A percentile compares a stretch with the other conserved stretches of the same genome.
These are phyloP conservation scores for Eulithis prunata DNA, from an alignment of 2,888 invertebrate genomes.

Conservation along the genomic window DNA sequence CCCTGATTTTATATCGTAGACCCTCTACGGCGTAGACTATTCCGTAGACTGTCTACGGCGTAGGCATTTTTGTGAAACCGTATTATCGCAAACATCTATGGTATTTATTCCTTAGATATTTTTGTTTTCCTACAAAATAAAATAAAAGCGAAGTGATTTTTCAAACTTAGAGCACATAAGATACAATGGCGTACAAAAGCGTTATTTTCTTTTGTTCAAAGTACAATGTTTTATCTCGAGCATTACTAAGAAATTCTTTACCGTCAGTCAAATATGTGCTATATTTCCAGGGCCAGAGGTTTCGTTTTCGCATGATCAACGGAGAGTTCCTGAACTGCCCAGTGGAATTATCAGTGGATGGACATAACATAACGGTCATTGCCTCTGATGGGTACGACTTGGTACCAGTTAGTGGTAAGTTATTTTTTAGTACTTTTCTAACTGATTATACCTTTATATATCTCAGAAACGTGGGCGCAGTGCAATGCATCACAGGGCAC, in stretches of 20 bases:
- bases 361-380: conserved; percentile 87
- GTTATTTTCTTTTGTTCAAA: conserved; percentile 46
- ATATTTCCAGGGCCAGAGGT: conserved; percentile 81
- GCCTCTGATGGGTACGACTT: conserved; percentile 88
- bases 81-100: background rate
- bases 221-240: conserved; percentile 40
- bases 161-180: conserved; percentile 86
- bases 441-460: too few relatives aligned
- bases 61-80: background rate
- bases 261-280: conserved; percentile 17
- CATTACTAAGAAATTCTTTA: conserved; percentile 75
- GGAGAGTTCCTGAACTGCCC: conserved; percentile 91
- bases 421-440: conserved; percentile 12
- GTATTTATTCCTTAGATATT: background rate
- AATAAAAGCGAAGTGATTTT: conserved; percentile 85
- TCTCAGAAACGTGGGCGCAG: too few relatives aligned
- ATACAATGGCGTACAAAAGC: conserved; percentile 50
- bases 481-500: too few relatives aligned
- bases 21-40: background rate
- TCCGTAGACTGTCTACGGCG: conserved; percentile 5
- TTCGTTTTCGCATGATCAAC: conserved; percentile 89
- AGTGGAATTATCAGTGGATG: conserved; percentile 88
- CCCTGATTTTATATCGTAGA: background rate
- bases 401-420: conserved; percentile 85
- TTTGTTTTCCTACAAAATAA: conserved; percentile 1